Base-by-base conservation (phyloP, 2,888 invertebrate species). In the Ophraella communa region DNA sequence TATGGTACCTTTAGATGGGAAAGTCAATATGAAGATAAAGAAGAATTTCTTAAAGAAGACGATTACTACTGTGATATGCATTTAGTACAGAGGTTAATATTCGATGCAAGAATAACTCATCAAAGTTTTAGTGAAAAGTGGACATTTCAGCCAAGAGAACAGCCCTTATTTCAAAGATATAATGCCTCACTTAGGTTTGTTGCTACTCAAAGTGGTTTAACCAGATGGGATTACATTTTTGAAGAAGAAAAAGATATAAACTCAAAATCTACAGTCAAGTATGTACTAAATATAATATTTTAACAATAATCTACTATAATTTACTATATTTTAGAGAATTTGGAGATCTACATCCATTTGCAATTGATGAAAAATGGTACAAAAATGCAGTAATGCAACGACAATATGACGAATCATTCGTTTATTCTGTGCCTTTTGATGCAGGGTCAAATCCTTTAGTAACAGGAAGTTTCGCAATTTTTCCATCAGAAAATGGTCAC, bases 361-460 rank as follows among this genome's bases (percentile, higher is more conserved):
- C 95, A 0, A 92, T 94, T 21, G 94, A 96, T 78, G 95, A 95
- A 80, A 89, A 92, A 0, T 96, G 95, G 94, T 96, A 96, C 79
- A 92, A 92, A 79, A 91, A 93, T 67, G 95, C 96, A 0, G 93
- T 96, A 3, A 85, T 95, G 45, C 94, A 94, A 75, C 91, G 94
- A 78, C 87, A 89, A 76, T 86, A 90, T 45, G 91, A 93, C 74
- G 89, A 92, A 35, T 90, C 92, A 0, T 88, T 93, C 74, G 93
- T 94, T 0, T 90, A 91, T 74, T 88, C 92, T 1, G 90, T 94
- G 0, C 91, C 91, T 1, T 88, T 92, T 73, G 75, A 79, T 18
- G 71, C 84, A 47, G 73, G 78, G 62, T 80, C 84, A 0, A 88
- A 90, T 63, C 84, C 89, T 0, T 85, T 88, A 24, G 88, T 95